Evolutionary conservation across 2,113 vertebrate species (phyloP), one percentile per base, ranked within the genome.

Genomic region (Platysteira castanea): DNA sequence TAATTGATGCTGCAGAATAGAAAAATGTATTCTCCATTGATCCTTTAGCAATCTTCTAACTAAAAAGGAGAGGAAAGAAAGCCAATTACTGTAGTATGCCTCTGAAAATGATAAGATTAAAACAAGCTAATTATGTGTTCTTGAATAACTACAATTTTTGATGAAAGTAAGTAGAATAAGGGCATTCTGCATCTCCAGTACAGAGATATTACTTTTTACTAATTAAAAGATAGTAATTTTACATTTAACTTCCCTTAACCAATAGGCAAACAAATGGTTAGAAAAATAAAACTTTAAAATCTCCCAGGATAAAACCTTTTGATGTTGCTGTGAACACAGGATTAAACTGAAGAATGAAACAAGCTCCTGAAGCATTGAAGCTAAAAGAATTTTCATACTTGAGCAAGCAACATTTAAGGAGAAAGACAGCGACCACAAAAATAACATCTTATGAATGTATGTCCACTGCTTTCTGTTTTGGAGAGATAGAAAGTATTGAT

Each of bases 21-120:
- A 95, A 97, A 98, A 97, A 94, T 97, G 84, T 96, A 97, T 97
- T 96, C 44, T 96, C 59, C 97, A 98, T 98, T 98, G 97, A 98
- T 98, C 94, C 90, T 96, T 97, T 70, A 92, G 90, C 71, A 97
- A 97, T 97, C 91, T 97, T 97, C 96, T 79, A 96, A 98, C 93
- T 96, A 97, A 97, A 98, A 98, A 97, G 91, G 91, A 97, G 42
- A 96, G 93, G 91, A 97, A 93, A 97, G 92, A 95, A 97, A 98
- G 94, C 97, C 97, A 98, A 98, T 98, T 98, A 98, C 90, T 97
- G 96, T 95, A 97, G 81, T 96, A 97, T 96, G 80, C 93, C 95
- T 97, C 95, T 98, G 94, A 98, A 98, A 98, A 98, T 90, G 88
- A 94, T 97, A 97, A 98, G 97, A 98, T 98, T 98, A 98, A 98